Evolutionary conservation across 2,113 vertebrate species (phyloP).

Genomic region (Hippocampus abdominalis): DNA sequence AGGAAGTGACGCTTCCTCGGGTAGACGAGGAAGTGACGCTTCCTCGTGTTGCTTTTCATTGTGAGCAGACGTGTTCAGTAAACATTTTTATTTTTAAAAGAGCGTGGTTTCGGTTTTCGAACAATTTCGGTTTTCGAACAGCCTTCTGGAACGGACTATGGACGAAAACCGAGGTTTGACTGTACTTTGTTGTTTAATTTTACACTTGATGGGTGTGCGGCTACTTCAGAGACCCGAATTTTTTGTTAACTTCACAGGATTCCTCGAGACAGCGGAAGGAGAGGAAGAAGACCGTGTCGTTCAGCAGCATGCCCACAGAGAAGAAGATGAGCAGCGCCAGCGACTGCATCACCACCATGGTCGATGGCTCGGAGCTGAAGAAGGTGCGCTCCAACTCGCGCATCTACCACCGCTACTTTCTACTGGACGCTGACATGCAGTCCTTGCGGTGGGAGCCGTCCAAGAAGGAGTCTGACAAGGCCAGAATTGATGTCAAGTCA

Average conservation of each 20-base stretch:
- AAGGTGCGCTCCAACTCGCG: slow-evolving; percentile 94
- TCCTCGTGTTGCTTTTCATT: too few relatives aligned
- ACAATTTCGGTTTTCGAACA: too few relatives aligned
- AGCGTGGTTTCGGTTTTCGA: too few relatives aligned
- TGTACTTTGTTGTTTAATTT: too few relatives aligned
- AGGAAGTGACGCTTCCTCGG: too few relatives aligned
- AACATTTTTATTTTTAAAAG: too few relatives aligned
- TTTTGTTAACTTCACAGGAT: slow-evolving; percentile 72
- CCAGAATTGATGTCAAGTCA: slow-evolving; percentile 93
- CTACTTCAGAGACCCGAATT: not conserved
- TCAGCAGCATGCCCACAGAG: slow-evolving; percentile 98
- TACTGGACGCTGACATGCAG: slow-evolving; percentile 96
- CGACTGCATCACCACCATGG: slow-evolving; percentile 93
- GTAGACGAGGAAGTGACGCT: too few relatives aligned
- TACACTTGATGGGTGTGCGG: too few relatives aligned
- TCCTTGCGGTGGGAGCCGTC: slow-evolving; percentile 95
- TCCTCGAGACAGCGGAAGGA: slow-evolving; percentile 90
- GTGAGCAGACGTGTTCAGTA: too few relatives aligned
- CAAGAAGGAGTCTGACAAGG: slow-evolving; percentile 97
- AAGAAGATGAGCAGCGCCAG: slow-evolving; percentile 96
- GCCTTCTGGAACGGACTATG: too few relatives aligned
- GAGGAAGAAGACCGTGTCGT: slow-evolving; percentile 93
- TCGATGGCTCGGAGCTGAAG: slow-evolving; percentile 91
- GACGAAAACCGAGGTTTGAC: too few relatives aligned
- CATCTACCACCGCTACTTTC: slow-evolving; percentile 89